Evolutionary conservation across 2,797 vertebrate genomes (phyloP), one percentile per base, ranked within the genome.

Genomic region (Pangasius krempfi): DNA sequence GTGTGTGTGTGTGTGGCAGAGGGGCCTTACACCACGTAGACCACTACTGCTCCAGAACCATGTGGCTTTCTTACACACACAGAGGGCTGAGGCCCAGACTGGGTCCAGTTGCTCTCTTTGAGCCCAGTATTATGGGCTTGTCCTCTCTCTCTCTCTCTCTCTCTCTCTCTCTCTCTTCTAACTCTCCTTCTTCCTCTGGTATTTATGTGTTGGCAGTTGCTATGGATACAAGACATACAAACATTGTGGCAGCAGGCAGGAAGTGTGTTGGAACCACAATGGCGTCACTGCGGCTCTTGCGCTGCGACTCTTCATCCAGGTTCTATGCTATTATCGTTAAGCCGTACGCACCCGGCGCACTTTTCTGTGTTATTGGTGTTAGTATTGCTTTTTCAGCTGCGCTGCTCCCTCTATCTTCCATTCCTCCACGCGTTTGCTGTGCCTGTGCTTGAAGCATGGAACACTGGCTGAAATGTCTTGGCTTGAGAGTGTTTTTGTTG

Each of bases 201-300:
- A 96, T 96, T 96, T 96, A 96, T 96, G 94, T 95, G 95, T 94
- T 93, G 94, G 94, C 91, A 94, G 95, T 97, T 95, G 91, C 95
- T 90, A 80, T 93, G 94, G 96, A 92, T 94, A 96, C 95, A 95
- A 92, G 94, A 95, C 94, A 96, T 94, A 96, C 95, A 96, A 97
- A 97, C 95, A 97, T 91, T 96, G 95, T 91, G 95, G 96, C 93
- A 88, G 94, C 93, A 96, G 96, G 96, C 96, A 96, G 96, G 96
- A 97, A 97, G 96, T 96, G 92, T 95, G 94, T 93, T 91, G 92
- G 95, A 97, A 96, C 96, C 96, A 95, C 96, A 96, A 96, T 96
- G 96, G 95, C 96, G 96, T 97, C 96, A 96, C 94, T 96, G 96
- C 94, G 95, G 96, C 96, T 96, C 96, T 96, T 89, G 92, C 86